Evolutionary conservation across 2,797 vertebrate species (phyloP).

Genomic region (Anguilla anguilla): DNA sequence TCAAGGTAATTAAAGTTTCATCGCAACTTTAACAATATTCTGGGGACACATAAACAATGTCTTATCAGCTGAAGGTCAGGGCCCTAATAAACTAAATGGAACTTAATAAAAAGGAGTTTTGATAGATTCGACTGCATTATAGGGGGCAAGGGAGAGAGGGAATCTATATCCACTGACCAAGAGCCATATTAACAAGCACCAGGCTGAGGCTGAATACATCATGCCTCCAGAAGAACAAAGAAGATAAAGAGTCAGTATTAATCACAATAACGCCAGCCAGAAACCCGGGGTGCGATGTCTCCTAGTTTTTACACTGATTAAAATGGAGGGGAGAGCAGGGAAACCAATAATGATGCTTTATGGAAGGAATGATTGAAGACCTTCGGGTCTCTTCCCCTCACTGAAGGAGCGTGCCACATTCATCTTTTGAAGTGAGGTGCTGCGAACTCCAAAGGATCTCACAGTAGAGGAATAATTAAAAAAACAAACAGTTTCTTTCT

Average conservation of each 20-base stretch:
- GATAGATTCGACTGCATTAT: conserved; percentile 12
- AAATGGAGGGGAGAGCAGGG: conserved; percentile 32
- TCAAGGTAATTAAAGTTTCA: not conserved
- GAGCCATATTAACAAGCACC: conserved; percentile 29
- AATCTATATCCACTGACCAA: conserved; percentile 4
- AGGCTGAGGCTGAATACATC: conserved; percentile 14
- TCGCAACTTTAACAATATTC: conserved; percentile 12
- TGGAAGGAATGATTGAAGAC: conserved; percentile 33
- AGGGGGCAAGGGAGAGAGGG: not conserved
- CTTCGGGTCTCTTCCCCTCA: not conserved
- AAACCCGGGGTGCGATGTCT: conserved; percentile 35
- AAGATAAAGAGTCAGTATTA: conserved; percentile 31
- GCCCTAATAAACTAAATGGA: conserved; percentile 1
- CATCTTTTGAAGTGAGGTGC: conserved; percentile 25
- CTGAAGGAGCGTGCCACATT: not conserved
- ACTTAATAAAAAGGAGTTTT: conserved; percentile 23
- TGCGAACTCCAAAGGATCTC: conserved; percentile 1
- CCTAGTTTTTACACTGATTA: conserved; percentile 50
- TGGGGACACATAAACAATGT: not conserved
- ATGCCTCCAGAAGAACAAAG: conserved; percentile 16
- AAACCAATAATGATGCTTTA: conserved; percentile 38
- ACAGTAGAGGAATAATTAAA: conserved; percentile 6
- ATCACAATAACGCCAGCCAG: conserved; percentile 39
- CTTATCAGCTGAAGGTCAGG: conserved; percentile 27
- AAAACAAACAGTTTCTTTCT: conserved; percentile 25